phyloP scores from a whole-genome alignment of 2,113 vertebrate genomes.

The Lophochroa leadbeateri region DNA sequence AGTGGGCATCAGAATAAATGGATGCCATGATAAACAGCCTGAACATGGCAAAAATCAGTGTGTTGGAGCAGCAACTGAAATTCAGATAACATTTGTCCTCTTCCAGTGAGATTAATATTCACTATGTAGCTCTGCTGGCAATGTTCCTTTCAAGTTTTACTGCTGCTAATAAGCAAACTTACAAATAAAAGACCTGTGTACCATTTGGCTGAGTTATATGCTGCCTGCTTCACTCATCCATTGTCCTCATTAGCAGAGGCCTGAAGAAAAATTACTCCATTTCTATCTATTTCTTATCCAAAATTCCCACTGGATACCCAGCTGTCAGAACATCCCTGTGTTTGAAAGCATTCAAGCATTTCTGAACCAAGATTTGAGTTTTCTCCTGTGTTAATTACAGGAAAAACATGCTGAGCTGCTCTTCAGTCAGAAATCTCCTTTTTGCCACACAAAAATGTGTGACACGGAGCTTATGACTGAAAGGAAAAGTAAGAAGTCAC shows the following conservation, averaged over 20 bases:
- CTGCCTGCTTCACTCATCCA: neutral
- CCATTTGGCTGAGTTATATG: conserved; percentile 9
- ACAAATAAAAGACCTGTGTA: neutral
- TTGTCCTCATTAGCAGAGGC: conserved; percentile 46
- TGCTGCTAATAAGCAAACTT: neutral
- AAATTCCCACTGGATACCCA: conserved; percentile 29
- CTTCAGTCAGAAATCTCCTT: conserved; percentile 10
- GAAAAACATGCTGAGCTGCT: conserved; percentile 11
- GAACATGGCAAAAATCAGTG: neutral
- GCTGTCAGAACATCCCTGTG: conserved; percentile 17
- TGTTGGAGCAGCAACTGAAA: neutral
- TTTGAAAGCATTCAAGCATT: conserved; percentile 28
- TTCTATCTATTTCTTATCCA: conserved; percentile 20
- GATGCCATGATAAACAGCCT: neutral
- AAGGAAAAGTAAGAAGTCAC: neutral
- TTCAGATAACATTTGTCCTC: neutral
- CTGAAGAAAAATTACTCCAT: conserved; percentile 3
- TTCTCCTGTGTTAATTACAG: conserved; percentile 34
- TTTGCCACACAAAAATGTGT: neutral
- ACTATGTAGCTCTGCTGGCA: neutral
- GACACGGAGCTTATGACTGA: neutral
- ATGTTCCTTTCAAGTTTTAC: neutral
- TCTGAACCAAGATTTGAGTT: conserved; percentile 11
- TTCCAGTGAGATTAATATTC: neutral
- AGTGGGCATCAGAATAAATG: neutral